Evolutionary conservation across 2,797 vertebrate species (phyloP).

Genomic region (Bradypodion pumilum): DNA sequence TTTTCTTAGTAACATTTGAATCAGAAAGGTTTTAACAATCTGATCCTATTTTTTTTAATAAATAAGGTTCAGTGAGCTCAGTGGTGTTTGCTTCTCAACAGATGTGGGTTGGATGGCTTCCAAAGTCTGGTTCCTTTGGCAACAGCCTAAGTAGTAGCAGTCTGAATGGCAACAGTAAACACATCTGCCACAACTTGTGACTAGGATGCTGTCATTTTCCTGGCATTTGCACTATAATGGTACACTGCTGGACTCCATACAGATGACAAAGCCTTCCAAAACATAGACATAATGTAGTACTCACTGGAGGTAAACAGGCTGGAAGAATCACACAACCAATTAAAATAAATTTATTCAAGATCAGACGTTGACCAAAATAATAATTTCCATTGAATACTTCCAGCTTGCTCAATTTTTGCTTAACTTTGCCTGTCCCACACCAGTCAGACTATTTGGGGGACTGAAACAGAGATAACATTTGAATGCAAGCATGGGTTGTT

Average conservation of each 20-base stretch:
- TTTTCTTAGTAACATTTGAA: not conserved
- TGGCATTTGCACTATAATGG: constrained; percentile 32
- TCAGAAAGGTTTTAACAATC: not conserved
- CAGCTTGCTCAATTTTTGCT: not conserved
- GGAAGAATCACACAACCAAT: not conserved
- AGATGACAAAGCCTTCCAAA: constrained; percentile 34
- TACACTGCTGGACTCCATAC: constrained; percentile 21
- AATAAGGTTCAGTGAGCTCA: not conserved
- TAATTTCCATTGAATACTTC: not conserved
- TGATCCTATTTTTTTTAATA: not conserved
- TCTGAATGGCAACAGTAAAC: constrained; percentile 2
- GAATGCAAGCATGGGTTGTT: too few relatives aligned
- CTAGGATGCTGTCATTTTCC: constrained; percentile 14
- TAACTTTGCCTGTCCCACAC: not conserved
- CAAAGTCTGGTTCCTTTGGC: constrained; percentile 7
- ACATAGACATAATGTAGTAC: not conserved
- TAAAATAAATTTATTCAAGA: not conserved
- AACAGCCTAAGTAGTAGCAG: not conserved
- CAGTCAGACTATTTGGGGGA: not conserved
- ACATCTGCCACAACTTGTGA: not conserved
- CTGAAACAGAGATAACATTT: not conserved
- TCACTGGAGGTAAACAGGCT: not conserved
- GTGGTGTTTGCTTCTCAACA: not conserved
- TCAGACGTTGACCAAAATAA: not conserved
- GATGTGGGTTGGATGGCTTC: not conserved